These are phyloP conservation scores for Spatulosminthurus flaviceps DNA, from an alignment of 2,888 invertebrate species.

Conservation along the genomic window DNA sequence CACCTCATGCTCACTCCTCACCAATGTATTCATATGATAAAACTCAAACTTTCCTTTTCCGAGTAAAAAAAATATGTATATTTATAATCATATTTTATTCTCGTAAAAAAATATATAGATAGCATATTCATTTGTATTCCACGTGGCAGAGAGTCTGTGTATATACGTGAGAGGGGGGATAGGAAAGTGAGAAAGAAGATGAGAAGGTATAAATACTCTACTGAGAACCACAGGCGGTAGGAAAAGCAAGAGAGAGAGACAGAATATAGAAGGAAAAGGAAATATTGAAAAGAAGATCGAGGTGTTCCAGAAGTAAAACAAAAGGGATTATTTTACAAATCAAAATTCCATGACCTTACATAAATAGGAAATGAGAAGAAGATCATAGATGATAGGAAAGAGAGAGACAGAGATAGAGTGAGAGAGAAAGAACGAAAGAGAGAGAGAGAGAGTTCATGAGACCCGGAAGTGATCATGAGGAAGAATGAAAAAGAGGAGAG, in stretches of 20 bases:
- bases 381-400: not conserved
- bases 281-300: not conserved
- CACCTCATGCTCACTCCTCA: too few relatives aligned
- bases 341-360: not conserved
- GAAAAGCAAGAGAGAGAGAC: not conserved
- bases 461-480: not conserved
- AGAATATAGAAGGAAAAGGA: not conserved
- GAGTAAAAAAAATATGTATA: too few relatives aligned
- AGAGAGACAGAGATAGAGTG: conserved; percentile 12
- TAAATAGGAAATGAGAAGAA: not conserved
- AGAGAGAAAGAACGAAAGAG: not conserved
- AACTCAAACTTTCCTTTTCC: not conserved
- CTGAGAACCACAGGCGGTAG: not conserved
- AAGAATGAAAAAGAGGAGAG: conserved; percentile 8
- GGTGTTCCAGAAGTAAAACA: not conserved
- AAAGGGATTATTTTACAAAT: not conserved
- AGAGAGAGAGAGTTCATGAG: not conserved
- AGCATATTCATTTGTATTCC: conserved; percentile 19
- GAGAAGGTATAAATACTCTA: not conserved
- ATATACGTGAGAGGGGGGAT: not conserved
- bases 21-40: not conserved
- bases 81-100: conserved; percentile 7
- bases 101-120: conserved; percentile 20
- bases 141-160: conserved; percentile 1
- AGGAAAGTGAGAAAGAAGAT: not conserved